A percentile compares a stretch with the other conserved stretches of the same genome.
These are phyloP conservation scores for Formica aserva DNA, from an alignment of 2,888 invertebrate genomes.

Conservation along the genomic window DNA sequence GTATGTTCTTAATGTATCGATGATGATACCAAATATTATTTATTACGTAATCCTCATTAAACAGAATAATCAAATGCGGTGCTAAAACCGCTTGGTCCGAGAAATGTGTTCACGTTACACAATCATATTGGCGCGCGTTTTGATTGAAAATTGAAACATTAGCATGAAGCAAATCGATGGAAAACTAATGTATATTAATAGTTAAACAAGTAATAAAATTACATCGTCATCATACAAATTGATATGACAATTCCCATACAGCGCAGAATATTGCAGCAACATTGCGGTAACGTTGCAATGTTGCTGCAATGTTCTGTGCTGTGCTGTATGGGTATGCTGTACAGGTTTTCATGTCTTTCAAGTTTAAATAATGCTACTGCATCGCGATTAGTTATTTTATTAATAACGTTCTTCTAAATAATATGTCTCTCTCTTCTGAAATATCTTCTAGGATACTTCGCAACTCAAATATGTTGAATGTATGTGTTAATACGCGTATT, in stretches of 20 bases:
- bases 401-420: neutral
- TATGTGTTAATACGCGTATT: neutral
- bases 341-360: neutral
- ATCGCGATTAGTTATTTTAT: neutral
- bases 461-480: neutral
- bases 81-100: slow-evolving; percentile 37
- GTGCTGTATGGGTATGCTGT: no score
- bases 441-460: neutral
- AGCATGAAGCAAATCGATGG: neutral
- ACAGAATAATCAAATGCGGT: slow-evolving; percentile 27
- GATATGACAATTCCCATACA: neutral
- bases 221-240: neutral
- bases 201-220: neutral
- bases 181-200: neutral
- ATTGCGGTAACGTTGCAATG: no score
- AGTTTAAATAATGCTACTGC: neutral
- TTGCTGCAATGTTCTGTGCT: no score
- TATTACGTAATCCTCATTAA: neutral
- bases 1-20: slow-evolving; percentile 18
- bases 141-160: slow-evolving; percentile 16
- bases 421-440: neutral
- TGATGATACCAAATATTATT: neutral
- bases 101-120: slow-evolving; percentile 4
- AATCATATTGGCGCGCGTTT: slow-evolving; percentile 17
- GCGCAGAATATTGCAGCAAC: no score